phyloP scores from a whole-genome alignment of 1,140 invertebrate species.

The Drosophila chauvacae region DNA sequence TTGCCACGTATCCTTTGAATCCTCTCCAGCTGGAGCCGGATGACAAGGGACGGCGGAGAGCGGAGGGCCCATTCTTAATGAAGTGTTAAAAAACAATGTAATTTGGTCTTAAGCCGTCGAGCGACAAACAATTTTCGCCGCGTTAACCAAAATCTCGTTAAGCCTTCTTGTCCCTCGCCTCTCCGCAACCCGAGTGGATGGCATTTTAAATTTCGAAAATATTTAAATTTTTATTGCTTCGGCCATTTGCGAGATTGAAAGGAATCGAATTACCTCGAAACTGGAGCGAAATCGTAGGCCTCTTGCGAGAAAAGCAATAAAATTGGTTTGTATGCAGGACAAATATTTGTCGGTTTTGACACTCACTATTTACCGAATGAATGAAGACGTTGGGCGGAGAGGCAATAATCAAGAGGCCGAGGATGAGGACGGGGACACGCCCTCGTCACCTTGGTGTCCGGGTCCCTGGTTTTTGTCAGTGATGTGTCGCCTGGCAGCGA shows the following conservation, averaged over 20 bases:
- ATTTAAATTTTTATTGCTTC: conserved; percentile 79
- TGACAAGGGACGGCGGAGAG: not conserved
- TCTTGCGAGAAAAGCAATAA: conserved; percentile 33
- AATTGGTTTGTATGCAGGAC: conserved; percentile 61
- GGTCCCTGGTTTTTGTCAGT: conserved; percentile 14
- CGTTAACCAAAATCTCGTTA: conserved; percentile 57
- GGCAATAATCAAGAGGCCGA: conserved; percentile 35
- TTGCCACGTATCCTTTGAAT: conserved; percentile 65
- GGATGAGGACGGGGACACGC: not conserved
- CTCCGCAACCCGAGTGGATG: conserved; percentile 20
- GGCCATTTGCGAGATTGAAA: conserved; percentile 74
- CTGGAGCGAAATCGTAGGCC: conserved; percentile 3
- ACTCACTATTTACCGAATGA: conserved; percentile 67
- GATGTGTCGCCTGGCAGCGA: conserved; percentile 56
- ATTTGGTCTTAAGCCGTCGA: conserved; percentile 71
- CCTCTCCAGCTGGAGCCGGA: conserved; percentile 41
- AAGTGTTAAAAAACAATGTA: conserved; percentile 82
- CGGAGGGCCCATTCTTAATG: conserved; percentile 66
- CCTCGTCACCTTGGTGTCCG: conserved; percentile 38
- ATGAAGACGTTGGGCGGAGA: conserved; percentile 1
- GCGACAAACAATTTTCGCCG: conserved; percentile 46
- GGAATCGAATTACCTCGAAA: conserved; percentile 33
- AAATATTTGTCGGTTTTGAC: conserved; percentile 75
- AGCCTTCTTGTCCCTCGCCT: conserved; percentile 36
- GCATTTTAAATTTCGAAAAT: conserved; percentile 75